Conservation (phyloP, 2,888 invertebrate genomes). For the Cylindroiulus punctatus region DNA sequence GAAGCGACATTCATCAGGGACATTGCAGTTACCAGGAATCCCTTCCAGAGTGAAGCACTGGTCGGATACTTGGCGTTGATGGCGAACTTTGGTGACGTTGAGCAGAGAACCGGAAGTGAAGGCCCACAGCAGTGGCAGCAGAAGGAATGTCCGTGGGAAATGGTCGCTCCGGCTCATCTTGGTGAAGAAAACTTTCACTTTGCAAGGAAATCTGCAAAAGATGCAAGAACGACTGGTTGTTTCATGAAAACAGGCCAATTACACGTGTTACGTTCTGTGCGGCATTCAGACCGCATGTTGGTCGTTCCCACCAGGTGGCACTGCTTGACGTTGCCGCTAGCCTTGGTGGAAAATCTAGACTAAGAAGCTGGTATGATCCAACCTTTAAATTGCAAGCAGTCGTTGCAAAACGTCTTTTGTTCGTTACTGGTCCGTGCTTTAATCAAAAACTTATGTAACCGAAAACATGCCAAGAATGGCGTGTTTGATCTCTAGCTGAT, state of each 20-base stretch:
- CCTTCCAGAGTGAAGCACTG: constrained; percentile 55
- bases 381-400: constrained; percentile 9
- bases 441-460: constrained; percentile 31
- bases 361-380: constrained; percentile 25
- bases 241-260: background rate
- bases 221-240: background rate
- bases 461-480: background rate
- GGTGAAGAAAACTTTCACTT: background rate
- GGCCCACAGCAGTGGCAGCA: background rate
- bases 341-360: constrained; percentile 40
- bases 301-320: background rate
- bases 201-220: constrained; percentile 3
- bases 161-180: constrained; percentile 5
- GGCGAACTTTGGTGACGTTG: constrained; percentile 29
- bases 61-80: constrained; percentile 50
- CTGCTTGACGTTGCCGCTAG: background rate
- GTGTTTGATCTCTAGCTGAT: constrained; percentile 44
- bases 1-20: constrained; percentile 54
- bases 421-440: constrained; percentile 29
- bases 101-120: constrained; percentile 34
- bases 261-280: background rate
- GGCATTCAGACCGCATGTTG: background rate
- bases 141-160: background rate
- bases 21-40: constrained; percentile 54
- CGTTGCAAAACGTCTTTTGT: constrained; percentile 45